These are phyloP conservation scores for Drosophila fuyamai DNA, from an alignment of 1,140 invertebrate genomes.

Conservation along the genomic window DNA sequence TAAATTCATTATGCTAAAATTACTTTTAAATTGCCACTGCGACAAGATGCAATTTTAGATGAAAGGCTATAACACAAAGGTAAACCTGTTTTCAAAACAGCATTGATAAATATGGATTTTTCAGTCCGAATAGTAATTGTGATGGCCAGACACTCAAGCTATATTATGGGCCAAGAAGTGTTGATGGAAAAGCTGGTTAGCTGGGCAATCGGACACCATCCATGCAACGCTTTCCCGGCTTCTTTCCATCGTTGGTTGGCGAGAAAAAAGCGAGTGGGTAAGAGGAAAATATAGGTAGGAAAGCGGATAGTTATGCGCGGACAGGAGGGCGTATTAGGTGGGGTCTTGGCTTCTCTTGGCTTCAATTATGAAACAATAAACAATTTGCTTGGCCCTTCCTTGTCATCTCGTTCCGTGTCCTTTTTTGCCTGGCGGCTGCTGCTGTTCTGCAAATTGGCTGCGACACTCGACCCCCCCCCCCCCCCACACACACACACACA, in stretches of 20 bases:
- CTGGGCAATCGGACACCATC: constrained; percentile 1
- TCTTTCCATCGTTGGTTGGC: neutral
- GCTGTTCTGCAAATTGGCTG: constrained; percentile 46
- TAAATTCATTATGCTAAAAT: too few relatives aligned
- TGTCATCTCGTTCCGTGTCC: constrained; percentile 1
- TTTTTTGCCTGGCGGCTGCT: constrained; percentile 20
- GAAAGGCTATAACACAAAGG: too few relatives aligned
- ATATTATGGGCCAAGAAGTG: neutral
- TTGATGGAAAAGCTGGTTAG: neutral
- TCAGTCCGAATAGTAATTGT: too few relatives aligned
- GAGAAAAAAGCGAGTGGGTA: neutral
- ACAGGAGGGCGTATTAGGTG: constrained; percentile 5
- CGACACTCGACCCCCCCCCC: constrained; percentile 20
- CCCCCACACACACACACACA: too few relatives aligned
- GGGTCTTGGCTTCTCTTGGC: constrained; percentile 26
- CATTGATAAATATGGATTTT: neutral
- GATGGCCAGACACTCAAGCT: neutral
- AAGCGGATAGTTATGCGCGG: neutral
- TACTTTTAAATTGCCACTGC: too few relatives aligned
- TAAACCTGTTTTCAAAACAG: neutral
- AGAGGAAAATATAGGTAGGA: neutral
- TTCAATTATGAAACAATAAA: constrained; percentile 72
- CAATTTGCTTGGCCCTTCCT: constrained; percentile 50
- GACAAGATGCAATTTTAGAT: too few relatives aligned
- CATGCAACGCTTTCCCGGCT: neutral